These are phyloP conservation scores for Xanthia togata DNA, from an alignment of 2,888 invertebrate species.

Conservation along the genomic window DNA sequence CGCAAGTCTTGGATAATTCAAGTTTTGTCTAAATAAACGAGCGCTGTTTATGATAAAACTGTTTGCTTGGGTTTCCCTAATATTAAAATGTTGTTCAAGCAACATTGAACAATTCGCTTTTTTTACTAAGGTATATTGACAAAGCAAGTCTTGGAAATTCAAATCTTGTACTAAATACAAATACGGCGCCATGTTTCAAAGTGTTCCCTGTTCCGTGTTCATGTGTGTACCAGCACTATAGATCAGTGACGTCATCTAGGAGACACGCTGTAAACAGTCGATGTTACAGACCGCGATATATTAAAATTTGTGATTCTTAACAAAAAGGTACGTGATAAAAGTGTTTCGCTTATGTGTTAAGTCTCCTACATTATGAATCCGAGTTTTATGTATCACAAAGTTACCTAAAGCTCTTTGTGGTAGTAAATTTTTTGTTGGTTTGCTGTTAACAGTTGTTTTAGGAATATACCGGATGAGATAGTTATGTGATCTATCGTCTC, in stretches of 20 bases:
- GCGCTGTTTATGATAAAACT: neutral
- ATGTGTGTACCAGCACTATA: neutral
- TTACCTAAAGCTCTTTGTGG: neutral
- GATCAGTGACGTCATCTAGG: slow-evolving; percentile 12
- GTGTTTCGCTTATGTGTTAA: slow-evolving; percentile 26
- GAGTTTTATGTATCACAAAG: slow-evolving; percentile 5
- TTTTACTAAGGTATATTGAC: slow-evolving; percentile 3
- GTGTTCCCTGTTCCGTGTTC: slow-evolving; percentile 2
- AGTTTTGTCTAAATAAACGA: neutral
- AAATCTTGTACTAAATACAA: slow-evolving; percentile 22
- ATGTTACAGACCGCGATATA: slow-evolving; percentile 12
- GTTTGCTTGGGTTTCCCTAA: neutral
- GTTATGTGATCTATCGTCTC: neutral
- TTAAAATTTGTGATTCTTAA: slow-evolving; percentile 22
- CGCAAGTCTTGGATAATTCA: no score
- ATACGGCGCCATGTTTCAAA: slow-evolving; percentile 23
- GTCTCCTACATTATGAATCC: slow-evolving; percentile 16
- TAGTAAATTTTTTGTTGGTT: neutral
- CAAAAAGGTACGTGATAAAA: slow-evolving; percentile 29
- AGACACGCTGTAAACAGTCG: neutral
- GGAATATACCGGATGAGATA: neutral
- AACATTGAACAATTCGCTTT: no score
- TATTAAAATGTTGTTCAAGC: neutral
- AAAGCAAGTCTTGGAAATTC: slow-evolving; percentile 22
- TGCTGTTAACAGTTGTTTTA: neutral